phyloP scores from a whole-genome alignment of 2,797 vertebrate species.

The Aphelocoma californica region DNA sequence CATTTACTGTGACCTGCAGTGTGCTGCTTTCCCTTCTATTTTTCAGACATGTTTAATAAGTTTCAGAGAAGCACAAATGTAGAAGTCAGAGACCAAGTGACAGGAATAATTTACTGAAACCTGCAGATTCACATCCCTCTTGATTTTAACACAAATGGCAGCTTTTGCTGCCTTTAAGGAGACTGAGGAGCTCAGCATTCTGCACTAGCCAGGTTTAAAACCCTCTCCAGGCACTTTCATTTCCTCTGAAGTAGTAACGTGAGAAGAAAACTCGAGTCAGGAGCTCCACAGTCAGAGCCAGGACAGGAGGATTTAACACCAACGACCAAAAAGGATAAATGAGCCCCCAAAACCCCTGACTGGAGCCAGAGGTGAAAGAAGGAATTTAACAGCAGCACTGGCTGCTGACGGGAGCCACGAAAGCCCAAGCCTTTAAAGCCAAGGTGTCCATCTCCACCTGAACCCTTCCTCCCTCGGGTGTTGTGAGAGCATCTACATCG shows the following conservation, averaged over 20 bases:
- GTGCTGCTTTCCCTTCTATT: neutral
- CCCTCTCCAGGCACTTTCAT: neutral
- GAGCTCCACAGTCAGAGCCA: neutral
- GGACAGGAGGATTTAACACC: neutral
- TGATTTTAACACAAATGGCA: neutral
- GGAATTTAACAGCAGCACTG: neutral
- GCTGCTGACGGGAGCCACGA: neutral
- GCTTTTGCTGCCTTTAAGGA: neutral
- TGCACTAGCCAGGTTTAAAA: neutral
- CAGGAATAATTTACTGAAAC: neutral
- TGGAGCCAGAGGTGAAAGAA: neutral
- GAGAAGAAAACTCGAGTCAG: neutral
- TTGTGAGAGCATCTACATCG: neutral
- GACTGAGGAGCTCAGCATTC: neutral
- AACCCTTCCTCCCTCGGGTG: neutral
- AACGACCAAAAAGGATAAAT: neutral
- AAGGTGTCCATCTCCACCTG: rapidly evolving
- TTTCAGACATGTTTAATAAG: neutral
- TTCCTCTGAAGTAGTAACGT: neutral
- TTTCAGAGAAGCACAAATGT: neutral
- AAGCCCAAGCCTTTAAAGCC: neutral
- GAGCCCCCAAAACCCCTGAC: neutral
- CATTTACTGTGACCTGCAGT: neutral
- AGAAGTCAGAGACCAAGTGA: neutral
- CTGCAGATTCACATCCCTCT: neutral